Evolutionary conservation across 2,888 invertebrate genomes (phyloP).

Genomic region (Hofmannophila pseudospretella): DNA sequence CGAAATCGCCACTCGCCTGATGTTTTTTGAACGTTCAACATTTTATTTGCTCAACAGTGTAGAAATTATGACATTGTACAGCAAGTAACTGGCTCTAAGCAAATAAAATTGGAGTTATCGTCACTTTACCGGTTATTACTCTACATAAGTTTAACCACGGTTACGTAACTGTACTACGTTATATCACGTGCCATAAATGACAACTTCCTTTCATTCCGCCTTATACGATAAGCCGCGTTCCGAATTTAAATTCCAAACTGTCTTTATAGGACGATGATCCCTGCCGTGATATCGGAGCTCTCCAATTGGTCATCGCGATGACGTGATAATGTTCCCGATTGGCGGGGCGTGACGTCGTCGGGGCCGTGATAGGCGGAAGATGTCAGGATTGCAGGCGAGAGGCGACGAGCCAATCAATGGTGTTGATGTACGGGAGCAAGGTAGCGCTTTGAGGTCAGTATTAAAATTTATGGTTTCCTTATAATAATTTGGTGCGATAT

Average conservation of each 20-base stretch:
- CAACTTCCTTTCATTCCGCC: conserved; percentile 32
- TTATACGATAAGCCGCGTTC: conserved; percentile 29
- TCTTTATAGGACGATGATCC: conserved; percentile 19
- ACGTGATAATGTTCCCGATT: conserved; percentile 41
- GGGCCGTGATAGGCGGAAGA: conserved; percentile 48
- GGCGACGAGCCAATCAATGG: conserved; percentile 65
- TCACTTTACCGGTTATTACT: conserved; percentile 1
- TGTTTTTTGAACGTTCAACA: no score
- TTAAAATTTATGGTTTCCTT: not conserved
- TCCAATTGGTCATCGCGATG: conserved; percentile 35
- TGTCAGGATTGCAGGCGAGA: conserved; percentile 69
- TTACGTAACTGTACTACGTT: conserved; percentile 37
- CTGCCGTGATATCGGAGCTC: conserved; percentile 9
- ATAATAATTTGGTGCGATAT: not conserved
- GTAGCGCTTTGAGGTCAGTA: conserved; percentile 66
- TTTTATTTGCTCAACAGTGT: no score
- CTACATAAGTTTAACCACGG: conserved; percentile 20
- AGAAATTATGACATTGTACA: no score
- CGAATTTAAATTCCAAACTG: conserved; percentile 33
- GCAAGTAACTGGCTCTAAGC: not conserved
- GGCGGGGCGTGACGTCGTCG: conserved; percentile 34
- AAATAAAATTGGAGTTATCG: not conserved
- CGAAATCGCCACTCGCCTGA: no score
- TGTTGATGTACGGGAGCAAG: conserved; percentile 69
- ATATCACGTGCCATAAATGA: conserved; percentile 18